Base-by-base conservation (phyloP, 2,888 invertebrate genomes). In the Leistus spinibarbis region DNA sequence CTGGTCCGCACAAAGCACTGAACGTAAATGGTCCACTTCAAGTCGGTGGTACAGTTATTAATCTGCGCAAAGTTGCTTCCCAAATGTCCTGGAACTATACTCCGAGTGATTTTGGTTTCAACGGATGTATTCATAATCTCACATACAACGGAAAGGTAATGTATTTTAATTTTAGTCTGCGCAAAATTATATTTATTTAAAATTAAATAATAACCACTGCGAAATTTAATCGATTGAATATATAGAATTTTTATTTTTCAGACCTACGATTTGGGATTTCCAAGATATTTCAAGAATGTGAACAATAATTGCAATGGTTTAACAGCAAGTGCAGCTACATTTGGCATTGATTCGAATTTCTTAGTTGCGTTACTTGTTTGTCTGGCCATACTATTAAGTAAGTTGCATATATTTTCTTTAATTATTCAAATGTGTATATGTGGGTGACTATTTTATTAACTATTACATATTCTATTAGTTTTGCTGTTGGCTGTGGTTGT, bases 111-210 rank as follows among this genome's bases (percentile, higher is more conserved):
- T 87, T 89, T 77, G 92, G 93, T 76, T 97, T 96, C 84, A 88
- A 90, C 63, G 99, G 99, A 3, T 99, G 98, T 84, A 91, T 99
- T 78, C 91, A 93, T 79, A 97, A 98, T 85, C 90, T 99, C 78
- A 93, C 96, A 0, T 94, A 95, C 83, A 96, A 95, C 82, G 91
- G 91, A 79, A 89, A 87, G 84, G 91, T 91, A 40, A 40, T 10
- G 3, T 4, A 5, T 40, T 40, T 4, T 1, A 40, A 10, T 40
- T 10, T 40, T n/a, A n/a, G n/a, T n/a, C n/a, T n/a, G n/a, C n/a
- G n/a, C n/a, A n/a, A 83, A 87, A 87, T 86, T 66, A 71, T 69
- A 76, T 40, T 40, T 40, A 5, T 40, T 3, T 7, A 40, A 40
- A 40, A 40, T 40, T 40, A 24, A 24, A 4, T 24, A 24, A 40